Evolutionary conservation across 2,888 invertebrate species (phyloP).

Genomic region (Luffia ferchaultella): DNA sequence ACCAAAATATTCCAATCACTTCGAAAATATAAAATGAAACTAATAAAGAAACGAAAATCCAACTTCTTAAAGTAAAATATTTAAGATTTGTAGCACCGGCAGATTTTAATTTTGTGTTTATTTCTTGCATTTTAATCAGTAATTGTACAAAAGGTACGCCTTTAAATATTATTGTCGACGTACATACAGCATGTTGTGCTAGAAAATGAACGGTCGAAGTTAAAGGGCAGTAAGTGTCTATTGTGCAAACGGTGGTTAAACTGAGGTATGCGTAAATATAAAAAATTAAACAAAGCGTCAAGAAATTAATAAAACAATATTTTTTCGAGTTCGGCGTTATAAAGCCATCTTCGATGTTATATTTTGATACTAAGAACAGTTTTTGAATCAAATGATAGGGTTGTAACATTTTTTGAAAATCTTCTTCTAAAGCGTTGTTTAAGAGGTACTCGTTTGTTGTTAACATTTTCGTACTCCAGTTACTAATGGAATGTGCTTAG

Average conservation of each 20-base stretch:
- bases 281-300: background rate
- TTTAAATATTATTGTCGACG: background rate
- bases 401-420: background rate
- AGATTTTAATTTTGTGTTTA: background rate
- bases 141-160: background rate
- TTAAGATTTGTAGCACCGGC: background rate
- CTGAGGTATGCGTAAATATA: background rate
- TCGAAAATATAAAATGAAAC: too few relatives aligned
- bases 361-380: background rate
- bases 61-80: background rate
- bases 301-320: background rate
- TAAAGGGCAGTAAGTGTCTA: background rate
- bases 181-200: background rate
- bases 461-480: too few relatives aligned
- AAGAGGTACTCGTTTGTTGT: background rate
- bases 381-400: background rate
- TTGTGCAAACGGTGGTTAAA: background rate
- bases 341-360: background rate
- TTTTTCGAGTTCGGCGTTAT: background rate
- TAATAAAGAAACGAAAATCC: too few relatives aligned
- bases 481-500: too few relatives aligned
- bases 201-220: background rate
- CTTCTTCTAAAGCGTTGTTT: background rate
- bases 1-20: too few relatives aligned
- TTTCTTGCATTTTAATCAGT: background rate